These are phyloP conservation scores for Aleiodes leptofemur DNA, from an alignment of 2,888 invertebrate genomes.

Conservation along the genomic window DNA sequence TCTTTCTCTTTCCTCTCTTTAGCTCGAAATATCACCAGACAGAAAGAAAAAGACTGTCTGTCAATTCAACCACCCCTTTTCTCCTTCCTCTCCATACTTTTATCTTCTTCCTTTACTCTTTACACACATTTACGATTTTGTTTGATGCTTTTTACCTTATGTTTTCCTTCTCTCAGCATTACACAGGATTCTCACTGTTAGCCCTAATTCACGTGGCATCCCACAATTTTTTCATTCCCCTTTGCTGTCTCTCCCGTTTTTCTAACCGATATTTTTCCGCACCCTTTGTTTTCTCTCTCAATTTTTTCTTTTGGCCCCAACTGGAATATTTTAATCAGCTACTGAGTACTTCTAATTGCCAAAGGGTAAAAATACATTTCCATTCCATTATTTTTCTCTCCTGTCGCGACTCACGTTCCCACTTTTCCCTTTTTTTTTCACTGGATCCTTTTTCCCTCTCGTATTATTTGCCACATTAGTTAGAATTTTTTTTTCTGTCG, in stretches of 20 bases:
- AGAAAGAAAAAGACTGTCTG: constrained; percentile 50
- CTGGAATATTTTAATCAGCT: constrained; percentile 52
- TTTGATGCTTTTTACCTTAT: constrained; percentile 27
- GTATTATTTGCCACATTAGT: constrained; percentile 12
- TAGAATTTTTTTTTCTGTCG: constrained; percentile 7
- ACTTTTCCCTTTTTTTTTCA: constrained; percentile 25
- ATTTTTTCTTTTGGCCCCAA: constrained; percentile 28
- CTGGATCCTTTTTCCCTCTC: constrained; percentile 11
- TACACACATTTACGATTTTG: constrained; percentile 31
- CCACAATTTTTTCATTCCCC: too few relatives aligned
- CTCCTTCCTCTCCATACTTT: neutral
- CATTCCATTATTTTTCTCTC: constrained; percentile 3
- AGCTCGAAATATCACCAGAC: constrained; percentile 52
- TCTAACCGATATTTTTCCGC: constrained; percentile 1
- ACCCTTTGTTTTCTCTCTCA: constrained; percentile 26
- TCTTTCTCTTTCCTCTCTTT: constrained; percentile 44
- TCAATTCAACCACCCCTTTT: constrained; percentile 10
- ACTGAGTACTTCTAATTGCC: constrained; percentile 50
- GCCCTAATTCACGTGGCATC: constrained; percentile 17
- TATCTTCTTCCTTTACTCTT: constrained; percentile 13
- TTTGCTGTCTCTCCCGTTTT: neutral
- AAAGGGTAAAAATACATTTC: constrained; percentile 38
- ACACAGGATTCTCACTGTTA: constrained; percentile 14
- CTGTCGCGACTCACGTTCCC: constrained; percentile 20
- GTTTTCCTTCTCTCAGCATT: constrained; percentile 11